Evolutionary conservation across 2,113 vertebrate genomes (phyloP).

Genomic region (Fregata magnificens): DNA sequence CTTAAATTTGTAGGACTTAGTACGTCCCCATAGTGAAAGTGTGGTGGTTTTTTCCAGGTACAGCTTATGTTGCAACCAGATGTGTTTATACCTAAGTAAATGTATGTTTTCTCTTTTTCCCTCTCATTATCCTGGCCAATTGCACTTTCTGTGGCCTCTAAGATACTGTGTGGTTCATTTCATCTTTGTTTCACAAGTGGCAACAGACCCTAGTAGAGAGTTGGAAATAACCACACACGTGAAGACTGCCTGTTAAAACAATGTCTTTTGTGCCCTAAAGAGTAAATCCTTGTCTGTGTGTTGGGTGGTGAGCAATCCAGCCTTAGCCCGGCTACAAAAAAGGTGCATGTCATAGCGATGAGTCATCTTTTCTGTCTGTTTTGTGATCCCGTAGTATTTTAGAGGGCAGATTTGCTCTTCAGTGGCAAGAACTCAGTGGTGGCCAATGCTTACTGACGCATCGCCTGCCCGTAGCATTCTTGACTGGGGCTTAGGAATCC

Average conservation of each 20-base stretch:
- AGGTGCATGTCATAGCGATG: rapidly evolving
- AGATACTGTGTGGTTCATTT: not conserved
- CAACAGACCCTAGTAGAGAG: not conserved
- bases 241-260: rapidly evolving
- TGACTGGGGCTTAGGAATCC: not conserved
- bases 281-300: not conserved
- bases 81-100: not conserved
- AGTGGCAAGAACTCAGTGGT: not conserved
- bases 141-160: not conserved
- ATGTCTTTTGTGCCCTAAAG: not conserved
- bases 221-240: rapidly evolving
- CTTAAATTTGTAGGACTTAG: not conserved
- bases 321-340: not conserved
- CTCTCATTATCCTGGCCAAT: not conserved
- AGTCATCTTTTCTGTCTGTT: not conserved
- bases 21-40: rapidly evolving
- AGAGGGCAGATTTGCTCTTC: not conserved
- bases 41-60: not conserved
- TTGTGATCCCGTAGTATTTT: rapidly evolving
- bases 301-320: not conserved
- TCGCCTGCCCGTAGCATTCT: not conserved
- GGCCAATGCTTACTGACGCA: not conserved
- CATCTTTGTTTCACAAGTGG: not conserved
- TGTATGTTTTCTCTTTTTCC: not conserved
- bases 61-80: not conserved